phyloP scores from a whole-genome alignment of 2,888 invertebrate species.

The Idaea aversata region DNA sequence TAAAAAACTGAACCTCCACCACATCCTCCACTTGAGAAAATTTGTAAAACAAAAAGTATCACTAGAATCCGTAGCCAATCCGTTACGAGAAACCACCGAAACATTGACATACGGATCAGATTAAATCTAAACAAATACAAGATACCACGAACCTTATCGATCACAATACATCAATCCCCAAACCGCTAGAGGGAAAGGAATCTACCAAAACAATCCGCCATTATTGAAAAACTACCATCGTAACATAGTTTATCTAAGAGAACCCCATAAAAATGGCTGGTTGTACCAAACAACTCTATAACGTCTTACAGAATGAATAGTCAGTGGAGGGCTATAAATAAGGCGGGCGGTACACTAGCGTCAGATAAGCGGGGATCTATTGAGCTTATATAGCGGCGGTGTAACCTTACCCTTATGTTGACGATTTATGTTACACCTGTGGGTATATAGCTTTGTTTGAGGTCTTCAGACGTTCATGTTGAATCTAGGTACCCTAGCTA shows the following conservation, averaged over 20 bases:
- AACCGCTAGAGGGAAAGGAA: constrained; percentile 30
- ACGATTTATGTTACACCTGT: constrained; percentile 61
- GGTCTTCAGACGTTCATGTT: background rate
- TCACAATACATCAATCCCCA: constrained; percentile 29
- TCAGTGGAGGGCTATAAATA: constrained; percentile 63
- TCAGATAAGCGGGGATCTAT: constrained; percentile 72
- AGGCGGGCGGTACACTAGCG: constrained; percentile 53
- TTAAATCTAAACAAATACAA: constrained; percentile 20
- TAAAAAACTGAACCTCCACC: no score
- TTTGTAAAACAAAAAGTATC: background rate
- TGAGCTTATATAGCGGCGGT: constrained; percentile 67
- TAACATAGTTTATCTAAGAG: constrained; percentile 39
- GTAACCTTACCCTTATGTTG: constrained; percentile 41
- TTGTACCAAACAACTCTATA: constrained; percentile 57
- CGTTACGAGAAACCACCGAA: background rate
- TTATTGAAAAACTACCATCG: constrained; percentile 33
- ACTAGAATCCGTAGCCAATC: background rate
- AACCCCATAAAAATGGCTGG: constrained; percentile 51
- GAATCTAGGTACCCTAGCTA: background rate
- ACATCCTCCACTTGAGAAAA: no score
- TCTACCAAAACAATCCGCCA: constrained; percentile 32
- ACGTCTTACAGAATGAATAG: constrained; percentile 64
- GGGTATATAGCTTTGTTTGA: constrained; percentile 34
- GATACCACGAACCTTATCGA: constrained; percentile 20
- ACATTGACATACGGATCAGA: constrained; percentile 14